Base-by-base conservation (phyloP, 2,113 vertebrate species). In the Hymenochirus boettgeri region DNA sequence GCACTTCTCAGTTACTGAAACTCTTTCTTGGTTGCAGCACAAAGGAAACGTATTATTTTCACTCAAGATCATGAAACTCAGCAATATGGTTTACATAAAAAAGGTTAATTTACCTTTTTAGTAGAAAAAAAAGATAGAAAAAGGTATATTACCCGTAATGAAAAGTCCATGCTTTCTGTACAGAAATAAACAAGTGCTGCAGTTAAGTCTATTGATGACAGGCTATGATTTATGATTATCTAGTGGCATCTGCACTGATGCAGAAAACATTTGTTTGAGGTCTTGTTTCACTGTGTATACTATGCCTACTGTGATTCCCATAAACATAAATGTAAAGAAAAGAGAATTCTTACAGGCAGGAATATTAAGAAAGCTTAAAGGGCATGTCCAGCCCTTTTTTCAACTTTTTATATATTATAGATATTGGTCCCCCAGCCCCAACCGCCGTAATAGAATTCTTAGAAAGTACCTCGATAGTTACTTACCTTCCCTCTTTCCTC, bases 1-100 rank as follows among this genome's bases (percentile, higher is more conserved):
- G 70, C 71, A 74, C 65, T 70, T 65, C 59, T 78, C 53, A 67
- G 73, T 79, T 78, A 72, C 65, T 76, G 59, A 71, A 71, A 74
- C 70, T 71, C 77, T 75, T 63, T 74, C 45, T 12, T 42, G 39
- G 13, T 42, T 42, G 5, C 39, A 42, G 39, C n/a, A 15, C 2
- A 42, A 1, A 3, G 39, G 33, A 13, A 35, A 35, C n/a, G 39
- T 15, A n/a, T 42, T 42, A 4, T 4, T 42, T n/a, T 42, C 17
- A 42, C 39, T 2, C 15, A 42, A 42, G 15, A 17, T 42, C 39
- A 15, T 42, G 39, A 42, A n/a, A 17, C 39, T 42, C 12, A n/a
- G n/a, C 17, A 42, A 18, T 42, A 42, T 12, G 17, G 3, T n/a
- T 7, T 4, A n/a, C 11, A 42, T 13, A 17, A 13, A n/a, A 6